Conservation (phyloP, 2,888 invertebrate species). For the Noctua fimbriata region DNA sequence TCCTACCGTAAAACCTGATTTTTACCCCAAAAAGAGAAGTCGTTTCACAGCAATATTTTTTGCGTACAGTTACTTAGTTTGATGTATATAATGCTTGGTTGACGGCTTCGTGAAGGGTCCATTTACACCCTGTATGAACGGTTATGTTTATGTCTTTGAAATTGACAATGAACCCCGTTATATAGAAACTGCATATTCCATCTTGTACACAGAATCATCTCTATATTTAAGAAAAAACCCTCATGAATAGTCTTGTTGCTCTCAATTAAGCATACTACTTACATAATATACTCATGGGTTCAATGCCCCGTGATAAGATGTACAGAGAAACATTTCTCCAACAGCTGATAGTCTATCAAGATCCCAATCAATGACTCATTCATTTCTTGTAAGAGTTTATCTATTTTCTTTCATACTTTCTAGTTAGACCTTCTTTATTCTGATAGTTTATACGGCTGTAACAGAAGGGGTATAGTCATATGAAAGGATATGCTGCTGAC, state of each 20-base stretch:
- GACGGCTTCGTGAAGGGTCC: no score
- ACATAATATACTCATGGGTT: constrained; percentile 2
- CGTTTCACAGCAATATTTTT: no score
- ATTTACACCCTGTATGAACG: background rate
- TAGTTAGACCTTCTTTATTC: background rate
- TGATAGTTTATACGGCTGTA: background rate
- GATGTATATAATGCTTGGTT: no score
- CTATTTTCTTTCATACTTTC: constrained; percentile 21
- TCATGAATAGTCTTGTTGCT: background rate
- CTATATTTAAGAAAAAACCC: no score
- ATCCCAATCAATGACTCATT: constrained; percentile 43
- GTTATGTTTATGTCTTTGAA: background rate
- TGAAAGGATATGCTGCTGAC: no score
- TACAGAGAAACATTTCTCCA: constrained; percentile 49
- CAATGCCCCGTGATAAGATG: constrained; percentile 42
- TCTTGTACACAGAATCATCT: background rate
- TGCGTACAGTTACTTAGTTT: no score
- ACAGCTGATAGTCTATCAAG: constrained; percentile 43
- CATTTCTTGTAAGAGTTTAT: constrained; percentile 26
- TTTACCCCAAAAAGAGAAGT: no score
- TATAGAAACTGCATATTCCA: background rate
- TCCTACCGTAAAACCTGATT: no score
- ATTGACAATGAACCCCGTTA: background rate
- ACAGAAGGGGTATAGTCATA: no score
- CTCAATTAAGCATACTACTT: background rate